phyloP scores from a whole-genome alignment of 1,140 invertebrate species.

The Goniozus legneri region DNA sequence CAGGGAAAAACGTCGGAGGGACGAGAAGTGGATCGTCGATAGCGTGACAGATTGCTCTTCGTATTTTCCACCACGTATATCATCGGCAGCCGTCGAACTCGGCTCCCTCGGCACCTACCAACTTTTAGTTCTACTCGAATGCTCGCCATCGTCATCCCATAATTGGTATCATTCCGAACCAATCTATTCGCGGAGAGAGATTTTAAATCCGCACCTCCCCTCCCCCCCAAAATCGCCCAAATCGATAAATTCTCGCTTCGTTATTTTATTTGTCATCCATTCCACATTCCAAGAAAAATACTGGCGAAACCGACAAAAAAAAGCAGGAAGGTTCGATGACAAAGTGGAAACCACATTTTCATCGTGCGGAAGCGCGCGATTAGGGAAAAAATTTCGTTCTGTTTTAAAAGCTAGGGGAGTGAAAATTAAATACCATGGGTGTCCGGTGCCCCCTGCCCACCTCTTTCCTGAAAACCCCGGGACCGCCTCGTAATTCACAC shows the following conservation, averaged over 20 bases:
- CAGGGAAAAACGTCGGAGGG: slow-evolving; percentile 10
- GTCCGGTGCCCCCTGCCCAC: too few relatives aligned
- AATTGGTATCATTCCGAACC: slow-evolving; percentile 42
- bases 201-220: too few relatives aligned
- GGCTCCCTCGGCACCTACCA: too few relatives aligned
- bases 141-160: slow-evolving; percentile 36
- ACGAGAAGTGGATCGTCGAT: slow-evolving; percentile 39
- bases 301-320: too few relatives aligned
- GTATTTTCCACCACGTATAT: slow-evolving; percentile 55
- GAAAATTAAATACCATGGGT: slow-evolving; percentile 43
- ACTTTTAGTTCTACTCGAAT: slow-evolving; percentile 44
- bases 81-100: slow-evolving; percentile 41
- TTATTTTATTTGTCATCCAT: too few relatives aligned
- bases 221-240: too few relatives aligned
- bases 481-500: slow-evolving; percentile 39
- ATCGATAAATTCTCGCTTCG: too few relatives aligned
- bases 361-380: slow-evolving; percentile 32
- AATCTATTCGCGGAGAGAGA: too few relatives aligned
- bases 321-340: slow-evolving; percentile 28
- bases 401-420: slow-evolving; percentile 33
- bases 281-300: too few relatives aligned
- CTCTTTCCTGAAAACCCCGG: slow-evolving; percentile 36
- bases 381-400: slow-evolving; percentile 33
- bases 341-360: slow-evolving; percentile 33
- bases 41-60: slow-evolving; percentile 49